These are phyloP conservation scores for Julus scandinavius DNA, from an alignment of 2,888 invertebrate species.

Conservation along the genomic window DNA sequence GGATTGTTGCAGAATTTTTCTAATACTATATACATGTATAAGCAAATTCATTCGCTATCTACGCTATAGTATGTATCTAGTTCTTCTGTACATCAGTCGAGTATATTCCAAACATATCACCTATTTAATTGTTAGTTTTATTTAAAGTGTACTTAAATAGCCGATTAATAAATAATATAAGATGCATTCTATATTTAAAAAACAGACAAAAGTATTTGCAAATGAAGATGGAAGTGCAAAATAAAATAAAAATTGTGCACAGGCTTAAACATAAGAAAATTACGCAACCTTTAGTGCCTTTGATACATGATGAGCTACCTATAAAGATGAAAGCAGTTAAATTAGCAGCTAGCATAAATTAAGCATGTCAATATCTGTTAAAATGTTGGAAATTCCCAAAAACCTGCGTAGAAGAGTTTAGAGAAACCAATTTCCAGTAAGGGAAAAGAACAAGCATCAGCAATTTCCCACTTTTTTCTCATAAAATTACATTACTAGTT, in stretches of 20 bases:
- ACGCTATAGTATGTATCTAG: too few relatives aligned
- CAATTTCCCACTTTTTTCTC: background rate
- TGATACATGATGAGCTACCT: slow-evolving; percentile 61
- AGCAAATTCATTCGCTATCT: too few relatives aligned
- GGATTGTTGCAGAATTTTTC: too few relatives aligned
- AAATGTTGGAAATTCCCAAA: slow-evolving; percentile 8
- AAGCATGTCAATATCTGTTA: background rate
- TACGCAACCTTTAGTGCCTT: slow-evolving; percentile 61
- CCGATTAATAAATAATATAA: too few relatives aligned
- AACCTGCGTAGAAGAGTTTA: background rate
- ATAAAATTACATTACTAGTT: background rate
- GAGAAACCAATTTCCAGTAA: background rate
- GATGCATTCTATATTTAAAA: too few relatives aligned
- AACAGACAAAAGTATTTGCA: slow-evolving; percentile 52
- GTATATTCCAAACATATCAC: too few relatives aligned
- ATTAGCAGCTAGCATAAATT: slow-evolving; percentile 42
- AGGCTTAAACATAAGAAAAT: slow-evolving; percentile 49
- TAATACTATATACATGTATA: too few relatives aligned
- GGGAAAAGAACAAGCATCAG: background rate
- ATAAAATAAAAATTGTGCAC: slow-evolving; percentile 7
- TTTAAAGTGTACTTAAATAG: too few relatives aligned
- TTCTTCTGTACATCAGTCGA: too few relatives aligned
- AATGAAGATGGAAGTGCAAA: slow-evolving; percentile 36
- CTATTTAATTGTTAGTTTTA: too few relatives aligned
- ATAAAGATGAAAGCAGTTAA: slow-evolving; percentile 56